A percentile compares a stretch with the other conserved stretches of the same genome.
phyloP scores from a whole-genome alignment of 2,113 vertebrate species.

The Burhinus oedicnemus region DNA sequence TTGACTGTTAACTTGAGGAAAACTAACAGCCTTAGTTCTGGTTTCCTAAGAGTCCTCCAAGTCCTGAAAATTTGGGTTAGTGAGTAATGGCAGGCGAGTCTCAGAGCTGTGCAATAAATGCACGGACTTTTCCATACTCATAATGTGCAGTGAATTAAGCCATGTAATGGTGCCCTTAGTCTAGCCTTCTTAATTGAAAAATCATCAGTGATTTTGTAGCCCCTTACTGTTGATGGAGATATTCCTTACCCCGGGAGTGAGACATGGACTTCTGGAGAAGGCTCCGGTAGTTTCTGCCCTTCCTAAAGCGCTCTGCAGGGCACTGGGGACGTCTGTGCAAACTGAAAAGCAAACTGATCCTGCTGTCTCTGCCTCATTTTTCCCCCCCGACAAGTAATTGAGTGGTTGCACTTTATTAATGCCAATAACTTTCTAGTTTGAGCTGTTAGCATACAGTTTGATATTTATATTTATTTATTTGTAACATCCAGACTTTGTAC shows the following conservation, averaged over 20 bases:
- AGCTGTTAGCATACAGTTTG: slow-evolving; percentile 15
- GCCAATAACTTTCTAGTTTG: slow-evolving; percentile 33
- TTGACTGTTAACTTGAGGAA: not conserved
- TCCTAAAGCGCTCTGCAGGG: not conserved
- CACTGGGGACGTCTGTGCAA: not conserved
- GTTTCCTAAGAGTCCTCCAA: not conserved
- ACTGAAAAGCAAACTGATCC: not conserved
- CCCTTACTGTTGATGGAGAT: not conserved
- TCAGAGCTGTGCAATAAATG: not conserved
- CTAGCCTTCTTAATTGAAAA: not conserved
- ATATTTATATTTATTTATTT: slow-evolving; percentile 54
- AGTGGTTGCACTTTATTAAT: slow-evolving; percentile 38
- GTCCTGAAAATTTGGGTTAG: not conserved
- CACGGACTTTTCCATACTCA: not conserved
- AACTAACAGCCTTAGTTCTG: not conserved
- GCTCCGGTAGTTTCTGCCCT: not conserved
- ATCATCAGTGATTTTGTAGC: not conserved
- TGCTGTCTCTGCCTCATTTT: not conserved
- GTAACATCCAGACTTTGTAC: slow-evolving; percentile 23
- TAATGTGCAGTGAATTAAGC: not conserved
- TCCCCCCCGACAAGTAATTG: not conserved
- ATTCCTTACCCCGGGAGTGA: not conserved
- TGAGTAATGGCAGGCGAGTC: not conserved
- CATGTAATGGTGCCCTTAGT: not conserved
- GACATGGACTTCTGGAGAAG: not conserved